Conservation (phyloP, 2,888 invertebrate genomes). For the Epirrhoe alternata region DNA sequence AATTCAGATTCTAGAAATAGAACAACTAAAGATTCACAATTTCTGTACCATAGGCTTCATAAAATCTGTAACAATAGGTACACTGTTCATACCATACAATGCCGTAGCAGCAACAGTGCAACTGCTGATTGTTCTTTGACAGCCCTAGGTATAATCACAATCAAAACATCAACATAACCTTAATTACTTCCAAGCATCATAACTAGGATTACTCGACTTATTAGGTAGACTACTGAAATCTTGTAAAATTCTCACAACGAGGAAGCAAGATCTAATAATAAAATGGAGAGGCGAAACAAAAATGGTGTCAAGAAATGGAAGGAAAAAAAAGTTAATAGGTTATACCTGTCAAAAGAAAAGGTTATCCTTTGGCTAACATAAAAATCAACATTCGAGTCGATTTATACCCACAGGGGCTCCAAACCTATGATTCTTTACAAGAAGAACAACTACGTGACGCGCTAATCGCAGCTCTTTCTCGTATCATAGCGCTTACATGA, state of each 20-base stretch:
- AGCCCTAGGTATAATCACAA: slow-evolving; percentile 55
- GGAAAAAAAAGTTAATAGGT: slow-evolving; percentile 66
- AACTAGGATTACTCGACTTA: slow-evolving; percentile 15
- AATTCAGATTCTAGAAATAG: not conserved
- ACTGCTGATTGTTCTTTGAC: slow-evolving; percentile 31
- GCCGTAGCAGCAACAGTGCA: not conserved
- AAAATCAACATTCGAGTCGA: slow-evolving; percentile 43
- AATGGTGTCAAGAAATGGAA: slow-evolving; percentile 75
- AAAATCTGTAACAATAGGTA: not conserved
- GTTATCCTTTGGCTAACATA: slow-evolving; percentile 60
- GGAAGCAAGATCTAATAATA: slow-evolving; percentile 51
- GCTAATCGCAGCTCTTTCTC: slow-evolving; percentile 54
- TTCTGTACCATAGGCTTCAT: not conserved
- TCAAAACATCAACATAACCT: slow-evolving; percentile 85
- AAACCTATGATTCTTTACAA: slow-evolving; percentile 14
- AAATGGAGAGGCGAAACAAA: slow-evolving; percentile 71
- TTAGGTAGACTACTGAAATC: slow-evolving; percentile 13
- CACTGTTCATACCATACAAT: not conserved
- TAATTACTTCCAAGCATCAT: slow-evolving; percentile 48
- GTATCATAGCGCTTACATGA: slow-evolving; percentile 77
- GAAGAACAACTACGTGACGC: slow-evolving; percentile 20
- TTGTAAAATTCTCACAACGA: slow-evolving; percentile 22
- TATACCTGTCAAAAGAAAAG: slow-evolving; percentile 78
- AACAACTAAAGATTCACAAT: not conserved
- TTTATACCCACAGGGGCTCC: slow-evolving; percentile 35